Evolutionary conservation across 2,797 vertebrate genomes (phyloP).

Genomic region (Gadopsis marmoratus): DNA sequence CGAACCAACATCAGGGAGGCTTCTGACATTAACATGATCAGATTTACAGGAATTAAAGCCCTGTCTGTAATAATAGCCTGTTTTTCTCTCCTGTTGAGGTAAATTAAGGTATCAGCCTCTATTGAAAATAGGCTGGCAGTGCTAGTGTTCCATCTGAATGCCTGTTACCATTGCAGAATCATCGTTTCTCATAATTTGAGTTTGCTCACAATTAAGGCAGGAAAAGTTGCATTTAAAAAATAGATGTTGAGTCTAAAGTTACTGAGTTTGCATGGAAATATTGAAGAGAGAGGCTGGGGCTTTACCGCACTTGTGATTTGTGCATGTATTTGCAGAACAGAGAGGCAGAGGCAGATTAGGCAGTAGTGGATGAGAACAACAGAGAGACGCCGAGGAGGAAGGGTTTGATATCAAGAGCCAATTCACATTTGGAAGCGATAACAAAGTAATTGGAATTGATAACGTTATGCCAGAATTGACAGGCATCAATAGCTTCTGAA

Average conservation of each 20-base stretch:
- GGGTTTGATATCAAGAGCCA: slow-evolving; percentile 34
- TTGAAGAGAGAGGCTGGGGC: slow-evolving; percentile 9
- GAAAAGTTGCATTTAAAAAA: slow-evolving; percentile 14
- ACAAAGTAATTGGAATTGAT: slow-evolving; percentile 49
- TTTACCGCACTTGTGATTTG: slow-evolving; percentile 16
- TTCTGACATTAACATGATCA: slow-evolving; percentile 27
- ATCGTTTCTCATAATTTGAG: slow-evolving; percentile 2
- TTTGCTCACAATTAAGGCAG: neutral
- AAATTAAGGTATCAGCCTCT: slow-evolving; percentile 4
- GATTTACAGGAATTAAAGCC: slow-evolving; percentile 26
- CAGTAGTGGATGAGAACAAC: slow-evolving; percentile 13
- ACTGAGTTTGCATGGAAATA: slow-evolving; percentile 15
- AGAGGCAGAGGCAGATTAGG: slow-evolving; percentile 22
- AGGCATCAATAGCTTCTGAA: slow-evolving; percentile 48
- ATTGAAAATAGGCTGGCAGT: neutral
- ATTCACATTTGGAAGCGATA: slow-evolving; percentile 44
- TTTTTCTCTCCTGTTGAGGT: slow-evolving; percentile 6
- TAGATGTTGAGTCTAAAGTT: slow-evolving; percentile 32
- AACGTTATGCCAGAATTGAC: slow-evolving; percentile 33
- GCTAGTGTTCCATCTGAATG: neutral
- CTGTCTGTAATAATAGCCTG: neutral
- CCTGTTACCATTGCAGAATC: slow-evolving; percentile 5
- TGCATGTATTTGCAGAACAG: slow-evolving; percentile 13
- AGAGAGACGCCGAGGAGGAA: slow-evolving; percentile 18
- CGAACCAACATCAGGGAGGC: slow-evolving; percentile 18